Conservation (phyloP, 2,888 invertebrate genomes). For the Pandemis corylana region DNA sequence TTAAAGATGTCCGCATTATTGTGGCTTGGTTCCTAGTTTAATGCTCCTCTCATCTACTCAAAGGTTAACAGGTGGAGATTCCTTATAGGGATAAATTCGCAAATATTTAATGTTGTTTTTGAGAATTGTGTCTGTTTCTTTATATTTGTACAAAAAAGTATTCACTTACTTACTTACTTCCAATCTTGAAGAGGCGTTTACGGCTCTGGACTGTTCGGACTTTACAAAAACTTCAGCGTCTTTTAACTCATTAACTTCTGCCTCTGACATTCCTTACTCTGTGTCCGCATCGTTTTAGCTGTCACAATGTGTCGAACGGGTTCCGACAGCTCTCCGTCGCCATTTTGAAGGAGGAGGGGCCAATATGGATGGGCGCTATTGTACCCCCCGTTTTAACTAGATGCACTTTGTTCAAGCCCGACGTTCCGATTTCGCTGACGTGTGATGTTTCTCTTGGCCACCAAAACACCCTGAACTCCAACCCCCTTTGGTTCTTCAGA, state of each 20-base stretch:
- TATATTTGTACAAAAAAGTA: no score
- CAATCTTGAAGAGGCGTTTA: no score
- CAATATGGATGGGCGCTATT: constrained; percentile 75
- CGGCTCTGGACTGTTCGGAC: background rate
- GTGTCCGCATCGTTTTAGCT: constrained; percentile 44
- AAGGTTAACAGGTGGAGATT: no score
- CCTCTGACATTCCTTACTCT: constrained; percentile 39
- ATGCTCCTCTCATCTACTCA: no score
- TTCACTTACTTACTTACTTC: no score
- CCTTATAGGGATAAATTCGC: no score
- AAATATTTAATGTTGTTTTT: no score
- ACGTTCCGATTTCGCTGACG: constrained; percentile 75
- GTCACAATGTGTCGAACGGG: constrained; percentile 56
- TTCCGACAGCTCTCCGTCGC: constrained; percentile 56
- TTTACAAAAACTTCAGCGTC: background rate
- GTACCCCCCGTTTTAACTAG: constrained; percentile 70
- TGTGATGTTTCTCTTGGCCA: constrained; percentile 67
- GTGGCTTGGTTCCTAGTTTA: no score
- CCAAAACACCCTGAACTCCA: constrained; percentile 57
- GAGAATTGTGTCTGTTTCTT: no score
- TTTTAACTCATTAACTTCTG: background rate
- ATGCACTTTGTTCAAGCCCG: constrained; percentile 75
- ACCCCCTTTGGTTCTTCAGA: constrained; percentile 40
- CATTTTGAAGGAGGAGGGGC: constrained; percentile 59
- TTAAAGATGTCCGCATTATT: no score